These are phyloP conservation scores for Hippocampus mohnikei DNA, from an alignment of 2,113 vertebrate genomes.

Conservation along the genomic window DNA sequence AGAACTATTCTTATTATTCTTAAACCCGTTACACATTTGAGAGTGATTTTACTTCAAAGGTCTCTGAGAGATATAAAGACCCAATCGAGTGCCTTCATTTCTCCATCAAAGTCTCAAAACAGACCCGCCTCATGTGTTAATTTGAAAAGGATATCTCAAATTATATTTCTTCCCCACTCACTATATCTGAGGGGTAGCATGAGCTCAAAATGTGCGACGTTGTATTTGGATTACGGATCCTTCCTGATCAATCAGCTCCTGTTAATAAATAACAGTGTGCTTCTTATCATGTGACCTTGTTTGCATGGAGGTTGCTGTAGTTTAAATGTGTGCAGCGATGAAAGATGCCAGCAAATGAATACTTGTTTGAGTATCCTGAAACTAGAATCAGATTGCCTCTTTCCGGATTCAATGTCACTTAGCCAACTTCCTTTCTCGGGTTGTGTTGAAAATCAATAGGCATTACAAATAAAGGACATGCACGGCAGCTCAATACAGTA, in stretches of 20 bases:
- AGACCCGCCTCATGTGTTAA: slow-evolving; percentile 35
- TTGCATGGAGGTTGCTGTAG: slow-evolving; percentile 40
- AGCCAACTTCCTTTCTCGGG: slow-evolving; percentile 37
- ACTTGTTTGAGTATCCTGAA: slow-evolving; percentile 49
- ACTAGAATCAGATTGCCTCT: slow-evolving; percentile 55
- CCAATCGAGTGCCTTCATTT: slow-evolving; percentile 27
- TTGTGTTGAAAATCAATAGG: slow-evolving; percentile 58
- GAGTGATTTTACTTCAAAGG: slow-evolving; percentile 1
- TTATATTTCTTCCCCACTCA: slow-evolving; percentile 15
- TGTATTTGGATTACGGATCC: slow-evolving; percentile 16
- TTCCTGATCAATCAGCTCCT: slow-evolving; percentile 32
- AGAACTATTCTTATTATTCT: slow-evolving; percentile 22
- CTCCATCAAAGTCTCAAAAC: slow-evolving; percentile 28
- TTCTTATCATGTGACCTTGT: slow-evolving; percentile 32
- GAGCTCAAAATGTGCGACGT: slow-evolving; percentile 12
- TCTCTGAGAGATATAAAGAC: slow-evolving; percentile 27
- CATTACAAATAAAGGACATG: slow-evolving; percentile 48
- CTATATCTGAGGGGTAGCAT: slow-evolving; percentile 33
- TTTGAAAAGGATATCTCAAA: slow-evolving; percentile 49
- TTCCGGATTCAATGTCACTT: slow-evolving; percentile 57
- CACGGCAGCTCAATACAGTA: slow-evolving; percentile 29
- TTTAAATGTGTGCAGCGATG: slow-evolving; percentile 13
- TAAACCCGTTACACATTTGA: background rate
- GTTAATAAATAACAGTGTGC: background rate
- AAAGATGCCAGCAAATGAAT: slow-evolving; percentile 15